Evolutionary conservation across 30 jellyfish, hydroid and myxozoan species (phyloP).

Genomic region (Nemopilema nomurai): DNA sequence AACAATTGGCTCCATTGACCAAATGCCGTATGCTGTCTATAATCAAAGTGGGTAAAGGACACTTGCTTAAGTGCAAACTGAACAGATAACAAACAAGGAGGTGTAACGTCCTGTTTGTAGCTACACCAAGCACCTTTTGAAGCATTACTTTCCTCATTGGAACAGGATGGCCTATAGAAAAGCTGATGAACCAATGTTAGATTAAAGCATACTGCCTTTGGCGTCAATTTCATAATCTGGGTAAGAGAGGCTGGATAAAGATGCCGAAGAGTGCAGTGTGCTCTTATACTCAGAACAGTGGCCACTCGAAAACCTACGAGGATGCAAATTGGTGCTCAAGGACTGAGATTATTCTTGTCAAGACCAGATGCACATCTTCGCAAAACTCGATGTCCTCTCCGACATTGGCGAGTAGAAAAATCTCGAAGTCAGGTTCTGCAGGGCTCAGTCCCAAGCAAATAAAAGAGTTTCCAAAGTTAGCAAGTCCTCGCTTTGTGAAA

Average conservation of each 20-base stretch:
- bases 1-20: too few relatives aligned
- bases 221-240: too few relatives aligned
- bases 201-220: too few relatives aligned
- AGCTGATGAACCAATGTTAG: too few relatives aligned
- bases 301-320: conserved; percentile 27
- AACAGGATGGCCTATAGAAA: too few relatives aligned
- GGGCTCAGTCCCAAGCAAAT: not conserved
- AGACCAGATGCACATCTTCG: conserved; percentile 26
- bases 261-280: conserved; percentile 48
- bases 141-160: too few relatives aligned
- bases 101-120: too few relatives aligned
- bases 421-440: not conserved
- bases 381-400: not conserved
- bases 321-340: conserved; percentile 52
- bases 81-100: too few relatives aligned
- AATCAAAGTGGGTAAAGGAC: too few relatives aligned
- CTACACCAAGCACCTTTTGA: too few relatives aligned
- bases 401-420: not conserved
- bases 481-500: not conserved
- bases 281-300: conserved; percentile 41
- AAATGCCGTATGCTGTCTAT: too few relatives aligned
- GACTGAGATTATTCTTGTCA: conserved; percentile 47
- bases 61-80: too few relatives aligned
- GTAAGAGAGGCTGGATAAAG: not conserved
- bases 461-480: not conserved